These are phyloP conservation scores for Protomyctophum bolini DNA, from an alignment of 2,113 vertebrate genomes.

Conservation along the genomic window DNA sequence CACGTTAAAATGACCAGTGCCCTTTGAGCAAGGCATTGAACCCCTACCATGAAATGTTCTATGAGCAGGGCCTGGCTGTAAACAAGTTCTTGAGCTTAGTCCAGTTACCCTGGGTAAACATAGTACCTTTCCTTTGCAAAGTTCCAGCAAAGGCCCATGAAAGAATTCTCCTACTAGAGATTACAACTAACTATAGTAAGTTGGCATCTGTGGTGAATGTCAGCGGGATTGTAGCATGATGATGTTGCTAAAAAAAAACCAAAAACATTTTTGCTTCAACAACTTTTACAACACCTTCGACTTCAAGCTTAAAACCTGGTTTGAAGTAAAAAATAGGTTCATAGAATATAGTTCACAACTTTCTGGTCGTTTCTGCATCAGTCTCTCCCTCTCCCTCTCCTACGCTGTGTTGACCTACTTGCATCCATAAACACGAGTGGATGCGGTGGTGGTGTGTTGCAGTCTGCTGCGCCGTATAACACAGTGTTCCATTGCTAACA, in stretches of 20 bases:
- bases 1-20: too few relatives aligned
- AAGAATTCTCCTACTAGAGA: too few relatives aligned
- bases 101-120: too few relatives aligned
- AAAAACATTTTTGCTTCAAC: neutral
- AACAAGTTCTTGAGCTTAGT: too few relatives aligned
- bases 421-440: conserved; percentile 33
- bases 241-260: neutral
- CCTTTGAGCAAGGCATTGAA: too few relatives aligned
- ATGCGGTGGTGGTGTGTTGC: neutral
- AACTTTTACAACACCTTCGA: too few relatives aligned
- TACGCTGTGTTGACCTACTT: conserved; percentile 44
- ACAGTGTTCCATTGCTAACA: conserved; percentile 34
- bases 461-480: neutral
- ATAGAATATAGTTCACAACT: neutral
- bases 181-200: too few relatives aligned
- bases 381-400: conserved; percentile 1
- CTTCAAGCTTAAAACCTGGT: neutral
- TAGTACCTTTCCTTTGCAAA: too few relatives aligned
- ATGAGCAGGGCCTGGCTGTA: too few relatives aligned
- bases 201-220: neutral
- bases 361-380: conserved; percentile 26
- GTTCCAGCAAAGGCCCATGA: too few relatives aligned
- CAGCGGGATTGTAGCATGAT: neutral
- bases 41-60: too few relatives aligned
- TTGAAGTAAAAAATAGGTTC: conserved; percentile 3